Base-by-base conservation (phyloP, 2,888 invertebrate species). In the Hyposoter didymator region DNA sequence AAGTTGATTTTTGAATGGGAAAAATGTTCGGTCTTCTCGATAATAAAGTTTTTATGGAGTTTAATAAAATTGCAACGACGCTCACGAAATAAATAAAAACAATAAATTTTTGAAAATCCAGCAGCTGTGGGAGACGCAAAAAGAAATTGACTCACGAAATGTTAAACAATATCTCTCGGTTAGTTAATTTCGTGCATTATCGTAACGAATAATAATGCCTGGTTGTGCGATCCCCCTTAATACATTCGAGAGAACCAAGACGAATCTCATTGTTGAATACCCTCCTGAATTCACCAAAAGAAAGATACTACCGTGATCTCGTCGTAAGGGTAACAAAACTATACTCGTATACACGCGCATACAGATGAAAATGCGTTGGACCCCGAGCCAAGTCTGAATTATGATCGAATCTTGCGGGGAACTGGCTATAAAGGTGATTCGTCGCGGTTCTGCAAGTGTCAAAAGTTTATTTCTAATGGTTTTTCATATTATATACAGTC, bases 401-500 rank as follows among this genome's bases (percentile, higher is more conserved):
- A 92, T 90, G 89, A 89, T 90, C 87, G 87, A 87, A 85, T 78
- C 89, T 82, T 90, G 88, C 89, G 89, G 90, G 90, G 90, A 90
- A 89, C 83, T 84, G 66, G 88, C 89, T 89, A 91, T 93, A 93
- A 93, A 93, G 91, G 89, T 90, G 89, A 93, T 93, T 93, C 92
- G 93, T 90, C 90, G 89, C 91, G 93, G 92, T 92, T 92, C 91
- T 92, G 93, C 93, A 92, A 93, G 93, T 93, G 92, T 93, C 93
- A 92, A 93, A 93, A 93, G 93, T 91, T 87, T 89, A 85, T 81
- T 87, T 88, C 89, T 91, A 92, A 92, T 92, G 90, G 89, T 89
- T 82, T 67, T 82, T 84, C 79, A 82, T 66, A 73, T 22, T 39
- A 8, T 67, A 59, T 84, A 78, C 55, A 79, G 72, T 66, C 79